Evolutionary conservation across 2,888 invertebrate species (phyloP), one percentile per base, ranked within the genome.

Genomic region (Resseliella maxima): DNA sequence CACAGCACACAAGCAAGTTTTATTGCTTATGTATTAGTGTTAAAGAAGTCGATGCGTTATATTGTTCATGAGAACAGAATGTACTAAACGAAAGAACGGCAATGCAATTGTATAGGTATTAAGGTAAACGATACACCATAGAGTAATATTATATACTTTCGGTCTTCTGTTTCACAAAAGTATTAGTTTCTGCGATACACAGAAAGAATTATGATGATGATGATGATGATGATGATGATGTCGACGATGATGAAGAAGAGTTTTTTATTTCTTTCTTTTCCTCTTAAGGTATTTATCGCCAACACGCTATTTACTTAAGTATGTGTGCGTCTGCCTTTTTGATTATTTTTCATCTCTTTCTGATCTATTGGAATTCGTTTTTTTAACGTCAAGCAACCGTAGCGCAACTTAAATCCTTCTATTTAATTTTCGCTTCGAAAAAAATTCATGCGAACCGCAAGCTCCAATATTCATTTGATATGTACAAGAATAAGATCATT

Each of bases 201-300:
- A n/a, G n/a, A n/a, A n/a, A n/a, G n/a, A n/a, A n/a, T n/a, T n/a
- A n/a, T n/a, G n/a, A n/a, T n/a, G n/a, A n/a, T n/a, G n/a, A n/a
- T n/a, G n/a, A n/a, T n/a, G n/a, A 18, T 2, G 24, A 27, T 2
- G 15, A 27, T 24, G 5, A 27, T 24, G 3, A n/a, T n/a, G n/a
- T 1, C 6, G 38, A 36, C 21, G 38, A 36, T 38, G 83, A 83
- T 38, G 83, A 81, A 35, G 18, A 15, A 64, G 24, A 54, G 5
- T 54, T 18, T 81, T 59, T 59, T 59, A n/a, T n/a, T n/a, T n/a
- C n/a, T n/a, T n/a, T n/a, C n/a, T n/a, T n/a, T n/a, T n/a, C n/a
- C n/a, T 59, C 59, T 24, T 72, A 35, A 72, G 72, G 31, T 72
- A 72, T 72, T 72, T 72, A 72, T 72, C 72, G 72, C 31, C 72